Evolutionary conservation across 2,113 vertebrate species (phyloP), one percentile per base, ranked within the genome.

Genomic region (Elaphurus davidianus): DNA sequence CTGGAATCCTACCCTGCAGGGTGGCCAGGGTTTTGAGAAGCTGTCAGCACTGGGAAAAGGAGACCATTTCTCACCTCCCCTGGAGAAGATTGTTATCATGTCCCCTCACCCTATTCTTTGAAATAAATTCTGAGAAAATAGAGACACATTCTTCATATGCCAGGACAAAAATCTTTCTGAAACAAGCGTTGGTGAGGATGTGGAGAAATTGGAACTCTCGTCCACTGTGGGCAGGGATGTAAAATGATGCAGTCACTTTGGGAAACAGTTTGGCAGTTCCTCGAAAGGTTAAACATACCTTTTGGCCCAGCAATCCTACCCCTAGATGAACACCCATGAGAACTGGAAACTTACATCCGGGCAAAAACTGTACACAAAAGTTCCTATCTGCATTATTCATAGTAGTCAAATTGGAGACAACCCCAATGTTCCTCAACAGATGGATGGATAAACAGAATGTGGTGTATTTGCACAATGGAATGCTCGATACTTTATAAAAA

Each of bases 361-460:
- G 28, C 9, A 47, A 40, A 82, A 87, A 52, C 54, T 71, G 28
- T 7, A 55, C 76, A 27, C 40, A 30, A 47, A 67, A 47, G n/a
- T 81, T 59, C 47, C 84, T 47, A 45, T 47, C 36, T 17, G 30
- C 67, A 54, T 86, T 93, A 40, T 88, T 91, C 67, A 50, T n/a
- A 55, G 23, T 28, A 45, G 54, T 59, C n/a, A 93, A 82, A 64
- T 60, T 87, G 81, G 95, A 95, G 82, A 92, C 25, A 85, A 59
- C 19, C 47, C 64, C 40, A 86, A 55, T 40, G 36, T 47, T 59
- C 33, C 57, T 52, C 45, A 28, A 25, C 33, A 91, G 94, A 52
- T 90, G 90, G 67, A 33, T 10, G 7, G 40, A 45, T 76, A 60
- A 94, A 82, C 47, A 97, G 54, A 88, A 88, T 30, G 76, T 57